These are phyloP conservation scores for Sebastes nivosus DNA, from an alignment of 2,797 vertebrate species.

Conservation along the genomic window DNA sequence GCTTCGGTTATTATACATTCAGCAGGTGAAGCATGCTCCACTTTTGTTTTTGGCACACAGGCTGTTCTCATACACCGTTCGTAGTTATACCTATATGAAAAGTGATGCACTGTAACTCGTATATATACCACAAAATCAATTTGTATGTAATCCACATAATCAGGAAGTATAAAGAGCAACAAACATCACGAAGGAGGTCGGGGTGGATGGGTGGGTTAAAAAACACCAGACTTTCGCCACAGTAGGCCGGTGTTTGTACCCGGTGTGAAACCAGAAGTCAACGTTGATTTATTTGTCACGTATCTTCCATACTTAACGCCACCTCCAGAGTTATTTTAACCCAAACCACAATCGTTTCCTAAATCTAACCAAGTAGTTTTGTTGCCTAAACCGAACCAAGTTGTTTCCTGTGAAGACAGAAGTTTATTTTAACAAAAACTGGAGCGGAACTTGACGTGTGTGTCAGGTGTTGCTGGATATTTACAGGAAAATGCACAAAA, in stretches of 20 bases:
- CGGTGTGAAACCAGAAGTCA: no score
- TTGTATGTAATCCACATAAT: background rate
- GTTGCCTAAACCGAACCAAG: background rate
- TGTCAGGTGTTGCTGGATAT: background rate
- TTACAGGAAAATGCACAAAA: background rate
- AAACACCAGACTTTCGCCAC: background rate
- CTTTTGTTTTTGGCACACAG: background rate
- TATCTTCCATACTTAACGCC: no score
- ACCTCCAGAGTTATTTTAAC: no score
- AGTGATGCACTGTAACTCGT: background rate
- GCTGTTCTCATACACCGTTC: background rate
- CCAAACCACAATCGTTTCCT: no score
- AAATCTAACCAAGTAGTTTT: background rate
- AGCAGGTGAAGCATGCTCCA: background rate
- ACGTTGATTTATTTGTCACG: no score
- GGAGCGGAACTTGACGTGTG: background rate
- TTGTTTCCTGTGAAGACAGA: background rate
- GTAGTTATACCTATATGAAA: rapidly evolving
- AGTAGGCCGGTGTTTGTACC: background rate
- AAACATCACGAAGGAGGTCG: rapidly evolving
- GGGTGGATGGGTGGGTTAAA: background rate
- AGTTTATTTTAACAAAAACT: background rate
- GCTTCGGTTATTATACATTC: background rate
- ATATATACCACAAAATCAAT: background rate
- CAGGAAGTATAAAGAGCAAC: background rate